A percentile compares a stretch with the other conserved stretches of the same genome.
Conservation (phyloP, 2,113 vertebrate genomes). For the Uropsilus gracilis region DNA sequence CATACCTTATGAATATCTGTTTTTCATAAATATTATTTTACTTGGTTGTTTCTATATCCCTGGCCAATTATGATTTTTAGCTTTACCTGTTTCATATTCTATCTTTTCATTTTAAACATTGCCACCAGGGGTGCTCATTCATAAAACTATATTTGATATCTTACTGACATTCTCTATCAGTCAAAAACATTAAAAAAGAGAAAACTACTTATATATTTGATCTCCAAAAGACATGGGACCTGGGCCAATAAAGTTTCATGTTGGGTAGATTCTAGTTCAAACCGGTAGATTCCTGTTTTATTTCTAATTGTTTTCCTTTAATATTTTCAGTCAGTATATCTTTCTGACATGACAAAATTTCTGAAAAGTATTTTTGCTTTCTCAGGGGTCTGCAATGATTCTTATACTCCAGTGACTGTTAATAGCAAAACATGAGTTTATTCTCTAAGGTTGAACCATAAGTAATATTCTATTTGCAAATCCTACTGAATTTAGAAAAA, state of each 20-base stretch:
- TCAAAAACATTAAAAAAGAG: not conserved
- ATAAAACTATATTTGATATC: not conserved
- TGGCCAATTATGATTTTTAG: not conserved
- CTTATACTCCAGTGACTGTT: slow-evolving; percentile 70
- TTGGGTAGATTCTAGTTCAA: not conserved
- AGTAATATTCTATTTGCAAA: slow-evolving; percentile 77
- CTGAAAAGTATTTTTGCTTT: slow-evolving; percentile 75
- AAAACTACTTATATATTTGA: not conserved
- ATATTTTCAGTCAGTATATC: slow-evolving; percentile 64
- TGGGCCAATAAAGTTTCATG: not conserved
- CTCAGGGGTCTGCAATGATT: slow-evolving; percentile 46
- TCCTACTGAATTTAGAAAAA: slow-evolving; percentile 63
- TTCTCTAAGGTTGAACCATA: slow-evolving; percentile 73
- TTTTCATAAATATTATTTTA: not conserved
- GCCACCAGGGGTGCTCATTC: not conserved
- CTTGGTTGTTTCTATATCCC: not conserved
- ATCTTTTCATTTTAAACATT: not conserved
- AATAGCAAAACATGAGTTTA: slow-evolving; percentile 77
- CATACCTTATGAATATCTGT: not conserved
- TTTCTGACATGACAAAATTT: slow-evolving; percentile 74
- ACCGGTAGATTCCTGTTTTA: too few relatives aligned
- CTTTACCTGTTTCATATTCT: not conserved
- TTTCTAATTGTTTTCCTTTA: not conserved
- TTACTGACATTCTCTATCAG: not conserved
- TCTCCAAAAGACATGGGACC: not conserved